A percentile compares a stretch with the other conserved stretches of the same genome.
phyloP scores from a whole-genome alignment of 2,113 vertebrate genomes.

The Cercopithecus mona region DNA sequence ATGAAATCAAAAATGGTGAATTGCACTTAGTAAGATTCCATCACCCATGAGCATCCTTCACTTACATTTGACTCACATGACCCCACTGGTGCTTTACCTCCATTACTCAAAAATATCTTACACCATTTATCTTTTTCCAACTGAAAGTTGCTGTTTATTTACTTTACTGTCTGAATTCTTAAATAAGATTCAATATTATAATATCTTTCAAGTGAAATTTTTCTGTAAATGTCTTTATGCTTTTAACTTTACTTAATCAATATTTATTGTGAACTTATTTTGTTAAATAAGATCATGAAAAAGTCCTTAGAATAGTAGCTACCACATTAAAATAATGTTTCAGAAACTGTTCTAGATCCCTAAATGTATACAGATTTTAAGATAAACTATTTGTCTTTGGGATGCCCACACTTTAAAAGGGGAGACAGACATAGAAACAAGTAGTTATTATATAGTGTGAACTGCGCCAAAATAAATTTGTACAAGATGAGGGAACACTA shows the following conservation, averaged over 20 bases:
- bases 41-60: not conserved
- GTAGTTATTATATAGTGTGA: not conserved
- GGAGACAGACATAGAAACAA: not conserved
- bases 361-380: not conserved
- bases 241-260: slow-evolving; percentile 20
- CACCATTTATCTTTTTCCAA: not conserved
- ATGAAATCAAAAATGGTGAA: not conserved
- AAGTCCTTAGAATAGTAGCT: not conserved
- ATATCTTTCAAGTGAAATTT: slow-evolving; percentile 2
- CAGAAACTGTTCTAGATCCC: not conserved
- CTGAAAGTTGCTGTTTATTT: not conserved
- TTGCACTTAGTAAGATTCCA: not conserved
- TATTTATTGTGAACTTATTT: not conserved
- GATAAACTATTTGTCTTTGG: not conserved
- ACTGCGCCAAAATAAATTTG: not conserved
- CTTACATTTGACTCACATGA: not conserved
- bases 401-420: not conserved
- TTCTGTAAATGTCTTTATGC: not conserved
- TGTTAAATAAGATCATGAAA: not conserved
- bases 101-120: not conserved
- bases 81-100: not conserved
- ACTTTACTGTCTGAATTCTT: not conserved
- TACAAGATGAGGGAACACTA: not conserved
- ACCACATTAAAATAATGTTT: not conserved
- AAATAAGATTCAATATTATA: not conserved